Conservation (phyloP, 2,888 invertebrate genomes). For the Drosophila helvetica region DNA sequence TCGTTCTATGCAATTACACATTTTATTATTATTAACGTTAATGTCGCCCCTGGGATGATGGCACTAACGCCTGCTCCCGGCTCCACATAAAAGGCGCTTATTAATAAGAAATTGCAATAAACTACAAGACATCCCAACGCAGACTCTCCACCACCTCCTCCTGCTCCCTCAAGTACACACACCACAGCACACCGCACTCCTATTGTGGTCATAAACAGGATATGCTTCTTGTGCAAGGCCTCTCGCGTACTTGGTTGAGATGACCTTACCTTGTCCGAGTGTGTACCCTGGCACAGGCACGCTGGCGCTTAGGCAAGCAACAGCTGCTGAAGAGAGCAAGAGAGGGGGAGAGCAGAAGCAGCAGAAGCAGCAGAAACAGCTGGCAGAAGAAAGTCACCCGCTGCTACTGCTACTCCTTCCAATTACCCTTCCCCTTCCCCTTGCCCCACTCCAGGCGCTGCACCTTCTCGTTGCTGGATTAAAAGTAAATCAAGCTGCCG, state of each 20-base stretch:
- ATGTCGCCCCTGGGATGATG: constrained; percentile 71
- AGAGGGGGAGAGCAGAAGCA: constrained; percentile 10
- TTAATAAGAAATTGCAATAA: constrained; percentile 73
- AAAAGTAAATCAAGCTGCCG: constrained; percentile 69
- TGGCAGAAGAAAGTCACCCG: constrained; percentile 45
- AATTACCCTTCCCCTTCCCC: neutral
- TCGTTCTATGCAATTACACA: constrained; percentile 69
- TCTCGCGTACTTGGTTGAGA: neutral
- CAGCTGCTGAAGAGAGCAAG: constrained; percentile 25
- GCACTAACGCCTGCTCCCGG: constrained; percentile 52
- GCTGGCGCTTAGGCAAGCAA: constrained; percentile 19
- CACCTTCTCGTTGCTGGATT: constrained; percentile 42
- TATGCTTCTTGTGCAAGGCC: neutral
- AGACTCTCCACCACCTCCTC: neutral
- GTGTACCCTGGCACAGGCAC: neutral
- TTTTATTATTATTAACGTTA: constrained; percentile 76
- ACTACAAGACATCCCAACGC: constrained; percentile 37
- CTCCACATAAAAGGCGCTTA: constrained; percentile 71
- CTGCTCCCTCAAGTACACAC: neutral
- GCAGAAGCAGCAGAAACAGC: constrained; percentile 31
- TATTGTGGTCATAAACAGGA: neutral
- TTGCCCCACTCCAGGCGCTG: constrained; percentile 10
- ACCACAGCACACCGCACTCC: neutral
- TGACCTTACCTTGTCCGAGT: neutral
- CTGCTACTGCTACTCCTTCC: constrained; percentile 1